phyloP scores from a whole-genome alignment of 2,888 invertebrate species.

The Eupithecia centaureata region DNA sequence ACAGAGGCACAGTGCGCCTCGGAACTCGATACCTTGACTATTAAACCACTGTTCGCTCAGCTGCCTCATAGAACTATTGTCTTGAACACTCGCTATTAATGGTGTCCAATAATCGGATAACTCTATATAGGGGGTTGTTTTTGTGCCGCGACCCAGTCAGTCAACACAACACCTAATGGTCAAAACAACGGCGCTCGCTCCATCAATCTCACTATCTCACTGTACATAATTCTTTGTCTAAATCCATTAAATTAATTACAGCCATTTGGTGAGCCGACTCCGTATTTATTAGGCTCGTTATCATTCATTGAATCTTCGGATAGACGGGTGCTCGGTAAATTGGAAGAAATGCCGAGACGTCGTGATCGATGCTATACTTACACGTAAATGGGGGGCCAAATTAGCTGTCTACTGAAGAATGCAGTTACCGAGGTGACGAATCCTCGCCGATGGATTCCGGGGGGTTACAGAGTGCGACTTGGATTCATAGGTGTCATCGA shows the following conservation, averaged over 20 bases:
- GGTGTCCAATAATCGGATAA: conserved; percentile 13
- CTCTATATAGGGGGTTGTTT: conserved; percentile 10
- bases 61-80: conserved; percentile 19
- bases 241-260: conserved; percentile 84
- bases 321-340: conserved; percentile 72
- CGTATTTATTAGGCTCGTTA: conserved; percentile 83
- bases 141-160: conserved; percentile 20
- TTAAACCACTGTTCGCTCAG: conserved; percentile 26
- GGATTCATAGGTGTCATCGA: conserved; percentile 79
- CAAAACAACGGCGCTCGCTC: conserved; percentile 67
- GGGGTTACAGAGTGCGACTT: conserved; percentile 56
- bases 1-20: conserved; percentile 39
- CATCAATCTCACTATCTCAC: conserved; percentile 81
- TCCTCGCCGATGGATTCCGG: conserved; percentile 57
- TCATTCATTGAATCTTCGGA: conserved; percentile 83
- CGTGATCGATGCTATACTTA: conserved; percentile 78
- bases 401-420: conserved; percentile 80
- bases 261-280: conserved; percentile 78
- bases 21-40: conserved; percentile 36
- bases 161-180: conserved; percentile 57
- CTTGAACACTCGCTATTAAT: conserved; percentile 21
- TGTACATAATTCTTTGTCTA: conserved; percentile 83
- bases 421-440: conserved; percentile 78
- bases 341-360: conserved; percentile 70
- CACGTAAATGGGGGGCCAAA: conserved; percentile 78